A percentile compares a stretch with the other conserved stretches of the same genome.
These are phyloP conservation scores for Globodera rostochiensis DNA, from an alignment of 1,140 invertebrate species.

Conservation along the genomic window DNA sequence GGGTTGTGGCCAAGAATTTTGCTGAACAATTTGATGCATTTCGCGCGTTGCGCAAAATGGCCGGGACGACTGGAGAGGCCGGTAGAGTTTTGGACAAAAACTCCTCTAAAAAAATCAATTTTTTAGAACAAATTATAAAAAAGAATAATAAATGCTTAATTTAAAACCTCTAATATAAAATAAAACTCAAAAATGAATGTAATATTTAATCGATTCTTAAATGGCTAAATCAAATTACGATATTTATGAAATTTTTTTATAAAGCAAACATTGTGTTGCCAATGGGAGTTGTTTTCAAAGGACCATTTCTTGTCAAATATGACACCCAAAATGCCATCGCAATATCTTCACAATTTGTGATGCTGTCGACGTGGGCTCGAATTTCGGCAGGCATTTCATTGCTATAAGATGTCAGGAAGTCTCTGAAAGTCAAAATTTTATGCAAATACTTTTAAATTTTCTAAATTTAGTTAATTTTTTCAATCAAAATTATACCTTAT, in stretches of 20 bases:
- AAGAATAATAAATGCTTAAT: too few species aligned
- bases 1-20: slow-evolving; percentile 97
- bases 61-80: slow-evolving; percentile 12
- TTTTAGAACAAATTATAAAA: background rate
- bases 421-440: slow-evolving; percentile 12
- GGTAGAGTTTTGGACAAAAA: background rate
- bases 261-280: slow-evolving; percentile 50
- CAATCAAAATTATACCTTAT: background rate
- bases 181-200: too few species aligned
- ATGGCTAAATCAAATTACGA: too few species aligned
- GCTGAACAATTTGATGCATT: slow-evolving; percentile 94
- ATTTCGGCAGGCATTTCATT: slow-evolving; percentile 87
- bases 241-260: too few species aligned
- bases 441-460: slow-evolving; percentile 10
- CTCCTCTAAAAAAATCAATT: slow-evolving; percentile 12
- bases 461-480: slow-evolving; percentile 2
- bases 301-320: slow-evolving; percentile 71
- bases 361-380: slow-evolving; percentile 92
- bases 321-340: slow-evolving; percentile 48
- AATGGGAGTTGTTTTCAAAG: slow-evolving; percentile 79
- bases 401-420: slow-evolving; percentile 74
- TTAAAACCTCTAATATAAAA: too few species aligned
- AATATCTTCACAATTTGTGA: slow-evolving; percentile 77
- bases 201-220: too few species aligned
- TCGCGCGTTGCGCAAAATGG: slow-evolving; percentile 72